phyloP scores from a whole-genome alignment of 1,140 invertebrate genomes.

The Drosophila subpulchrella region DNA sequence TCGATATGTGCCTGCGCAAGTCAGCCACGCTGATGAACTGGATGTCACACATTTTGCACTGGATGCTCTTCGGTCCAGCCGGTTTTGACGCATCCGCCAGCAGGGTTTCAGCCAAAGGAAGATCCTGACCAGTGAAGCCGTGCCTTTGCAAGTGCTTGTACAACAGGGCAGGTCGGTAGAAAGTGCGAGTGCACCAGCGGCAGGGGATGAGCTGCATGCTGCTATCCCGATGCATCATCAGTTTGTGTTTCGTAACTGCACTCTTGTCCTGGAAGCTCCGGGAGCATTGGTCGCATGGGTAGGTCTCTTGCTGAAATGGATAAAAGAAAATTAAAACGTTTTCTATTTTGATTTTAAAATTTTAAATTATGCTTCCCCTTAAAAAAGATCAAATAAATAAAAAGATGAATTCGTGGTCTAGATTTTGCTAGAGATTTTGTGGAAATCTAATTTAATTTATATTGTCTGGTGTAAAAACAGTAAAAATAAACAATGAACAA shows the following conservation, averaged over 20 bases:
- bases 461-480: background rate
- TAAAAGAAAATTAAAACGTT: background rate
- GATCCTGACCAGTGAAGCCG: conserved; percentile 57
- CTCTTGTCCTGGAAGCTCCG: conserved; percentile 85
- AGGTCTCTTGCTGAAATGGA: conserved; percentile 63
- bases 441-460: background rate
- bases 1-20: conserved; percentile 51
- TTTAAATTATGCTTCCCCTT: background rate
- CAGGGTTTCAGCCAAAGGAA: conserved; percentile 69
- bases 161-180: conserved; percentile 85
- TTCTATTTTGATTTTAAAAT: background rate
- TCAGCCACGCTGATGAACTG: conserved; percentile 66
- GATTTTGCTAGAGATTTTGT: background rate
- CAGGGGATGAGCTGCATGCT: conserved; percentile 85
- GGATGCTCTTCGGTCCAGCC: conserved; percentile 57
- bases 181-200: conserved; percentile 85
- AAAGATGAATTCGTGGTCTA: background rate
- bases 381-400: background rate
- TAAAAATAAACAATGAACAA: background rate
- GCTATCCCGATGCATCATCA: conserved; percentile 82
- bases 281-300: conserved; percentile 85
- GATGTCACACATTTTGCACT: conserved; percentile 69
- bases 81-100: conserved; percentile 62
- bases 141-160: conserved; percentile 70
- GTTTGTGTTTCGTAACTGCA: conserved; percentile 85